phyloP scores from a whole-genome alignment of 2,888 invertebrate species.

The Erannis defoliaria region DNA sequence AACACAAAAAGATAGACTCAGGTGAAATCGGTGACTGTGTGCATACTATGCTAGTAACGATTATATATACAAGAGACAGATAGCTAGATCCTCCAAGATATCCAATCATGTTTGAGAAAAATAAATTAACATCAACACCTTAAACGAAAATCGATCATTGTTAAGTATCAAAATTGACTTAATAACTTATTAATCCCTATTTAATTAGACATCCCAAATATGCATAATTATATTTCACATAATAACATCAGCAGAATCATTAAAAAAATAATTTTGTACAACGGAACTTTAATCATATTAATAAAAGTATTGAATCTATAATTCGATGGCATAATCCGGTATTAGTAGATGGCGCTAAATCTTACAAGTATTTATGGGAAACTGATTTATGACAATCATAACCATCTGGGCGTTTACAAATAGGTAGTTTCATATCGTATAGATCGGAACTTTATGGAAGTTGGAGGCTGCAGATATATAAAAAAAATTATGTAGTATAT shows the following conservation, averaged over 20 bases:
- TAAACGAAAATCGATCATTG: constrained; percentile 33
- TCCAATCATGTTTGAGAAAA: background rate
- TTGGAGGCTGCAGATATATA: background rate
- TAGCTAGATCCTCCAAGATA: too few relatives aligned
- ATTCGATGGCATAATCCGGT: constrained; percentile 41
- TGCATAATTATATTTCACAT: constrained; percentile 34
- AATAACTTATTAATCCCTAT: too few relatives aligned
- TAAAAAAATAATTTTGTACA: constrained; percentile 36
- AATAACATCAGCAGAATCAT: constrained; percentile 35
- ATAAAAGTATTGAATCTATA: constrained; percentile 37
- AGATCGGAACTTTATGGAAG: constrained; percentile 16
- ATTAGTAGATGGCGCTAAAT: constrained; percentile 48
- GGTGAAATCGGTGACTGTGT: too few relatives aligned
- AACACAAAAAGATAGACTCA: too few relatives aligned
- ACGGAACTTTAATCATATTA: constrained; percentile 33
- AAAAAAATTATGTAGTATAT: background rate
- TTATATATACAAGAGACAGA: too few relatives aligned
- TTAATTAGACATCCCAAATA: constrained; percentile 31
- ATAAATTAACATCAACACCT: constrained; percentile 4
- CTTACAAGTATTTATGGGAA: constrained; percentile 51
- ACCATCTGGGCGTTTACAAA: constrained; percentile 39
- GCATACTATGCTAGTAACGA: too few relatives aligned
- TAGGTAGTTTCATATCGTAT: constrained; percentile 12
- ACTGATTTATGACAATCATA: constrained; percentile 55
- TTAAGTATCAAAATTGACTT: constrained; percentile 25